phyloP scores from a whole-genome alignment of 2,888 invertebrate genomes.

The Epsilonema sp. region DNA sequence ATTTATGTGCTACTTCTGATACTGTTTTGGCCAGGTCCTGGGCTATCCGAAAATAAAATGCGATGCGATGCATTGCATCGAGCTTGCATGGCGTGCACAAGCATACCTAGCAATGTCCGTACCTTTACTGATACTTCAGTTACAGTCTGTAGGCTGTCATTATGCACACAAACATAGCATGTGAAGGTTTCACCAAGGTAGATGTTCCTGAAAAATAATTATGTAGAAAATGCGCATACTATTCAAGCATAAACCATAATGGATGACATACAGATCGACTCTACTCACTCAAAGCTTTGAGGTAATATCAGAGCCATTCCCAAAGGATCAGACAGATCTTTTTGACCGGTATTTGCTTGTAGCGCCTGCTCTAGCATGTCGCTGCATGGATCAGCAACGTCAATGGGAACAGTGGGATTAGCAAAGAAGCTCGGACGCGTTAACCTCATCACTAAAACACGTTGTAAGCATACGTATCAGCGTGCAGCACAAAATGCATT shows the following conservation, averaged over 20 bases:
- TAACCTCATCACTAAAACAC: conserved; percentile 60
- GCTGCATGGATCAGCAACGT: conserved; percentile 32
- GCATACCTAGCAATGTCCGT: too few relatives aligned
- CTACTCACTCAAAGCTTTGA: conserved; percentile 66
- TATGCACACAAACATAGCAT: conserved; percentile 87
- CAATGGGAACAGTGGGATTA: conserved; percentile 61
- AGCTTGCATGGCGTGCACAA: too few relatives aligned
- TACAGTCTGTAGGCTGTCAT: conserved; percentile 66
- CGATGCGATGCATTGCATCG: too few relatives aligned
- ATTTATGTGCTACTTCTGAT: too few relatives aligned
- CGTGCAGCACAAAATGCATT: too few relatives aligned
- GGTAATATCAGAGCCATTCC: conserved; percentile 79
- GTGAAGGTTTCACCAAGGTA: conserved; percentile 95
- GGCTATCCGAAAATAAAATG: too few relatives aligned
- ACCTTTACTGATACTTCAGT: conserved; percentile 63
- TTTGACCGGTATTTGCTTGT: conserved; percentile 11
- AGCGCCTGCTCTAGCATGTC: conserved; percentile 11
- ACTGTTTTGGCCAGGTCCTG: too few relatives aligned
- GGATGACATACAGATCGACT: too few relatives aligned
- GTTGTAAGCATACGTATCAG: too few relatives aligned
- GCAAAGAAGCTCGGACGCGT: conserved; percentile 65
- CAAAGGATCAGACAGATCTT: conserved; percentile 36
- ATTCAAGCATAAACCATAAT: too few relatives aligned
- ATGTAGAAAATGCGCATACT: background rate
- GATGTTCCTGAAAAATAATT: conserved; percentile 47